Evolutionary conservation across 1,140 invertebrate species (phyloP), one percentile per base, ranked within the genome.

Genomic region (Leguminivora glycinivorella): DNA sequence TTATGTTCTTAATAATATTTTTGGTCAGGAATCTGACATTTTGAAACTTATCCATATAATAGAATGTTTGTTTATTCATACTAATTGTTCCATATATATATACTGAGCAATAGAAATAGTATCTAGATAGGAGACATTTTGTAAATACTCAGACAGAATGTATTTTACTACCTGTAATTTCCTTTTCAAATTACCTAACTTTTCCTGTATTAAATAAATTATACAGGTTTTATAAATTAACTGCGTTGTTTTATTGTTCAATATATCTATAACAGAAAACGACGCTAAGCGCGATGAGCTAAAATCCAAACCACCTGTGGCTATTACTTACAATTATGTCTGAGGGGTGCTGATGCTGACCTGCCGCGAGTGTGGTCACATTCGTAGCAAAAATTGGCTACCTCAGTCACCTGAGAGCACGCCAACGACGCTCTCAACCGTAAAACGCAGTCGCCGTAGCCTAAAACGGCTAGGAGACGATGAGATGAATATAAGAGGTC

Each of bases 181-280:
- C 58, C 58, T 34, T 63, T 63, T 63, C 26, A 26, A 26, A 63
- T 29, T 63, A 63, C n/a, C 29, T 63, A n/a, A 14, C 25, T 14
- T 26, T 63, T 63, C 29, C 58, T 63, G 58, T 63, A 63, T 60
- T 38, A 67, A 68, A 43, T 43, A 68, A 43, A 68, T 25, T 68
- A 38, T 68, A 43, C 67, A 68, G 67, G n/a, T 68, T 68, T 68
- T 68, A 43, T 68, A 68, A 68, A 43, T 47, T 47, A 47, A 43
- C 34, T 4, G 6, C 9, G 14, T 22, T 17, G 26, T 63, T 63
- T 63, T 63, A 63, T 56, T 69, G 40, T 43, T 43, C 1, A 43
- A 43, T 43, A 17, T 38, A 38, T 4, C 34, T 38, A 29, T 29
- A 29, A 29, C 26, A 29, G 5, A 29, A 29, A 29, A 29, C 2